Evolutionary conservation across 2,113 vertebrate genomes (phyloP), one percentile per base, ranked within the genome.

Genomic region (Progne subis): DNA sequence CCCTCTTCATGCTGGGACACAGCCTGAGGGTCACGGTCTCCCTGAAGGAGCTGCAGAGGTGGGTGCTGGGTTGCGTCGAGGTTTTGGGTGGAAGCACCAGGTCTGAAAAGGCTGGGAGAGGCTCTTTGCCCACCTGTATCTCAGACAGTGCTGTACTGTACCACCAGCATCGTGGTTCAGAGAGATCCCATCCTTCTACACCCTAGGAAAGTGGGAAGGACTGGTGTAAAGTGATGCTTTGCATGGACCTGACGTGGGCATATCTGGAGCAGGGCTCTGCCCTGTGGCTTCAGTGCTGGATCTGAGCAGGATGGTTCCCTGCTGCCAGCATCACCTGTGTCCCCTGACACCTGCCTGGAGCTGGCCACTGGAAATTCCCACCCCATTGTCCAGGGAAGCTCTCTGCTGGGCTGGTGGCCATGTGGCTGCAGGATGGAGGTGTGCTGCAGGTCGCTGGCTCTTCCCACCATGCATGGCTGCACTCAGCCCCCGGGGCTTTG

Each of bases 31-130:
- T 99, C 97, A 99, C 99, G 0, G 97, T 99, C 60, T 99, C 99
- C 52, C 98, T 99, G 94, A 99, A 99, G 96, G 99, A 99, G 89
- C 98, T 99, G 82, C 99, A 99, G 93, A 99, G 99, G 99, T 99
- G 96, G 97, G 99, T 97, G 85, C 37, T n/a, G 19, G 4, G 10
- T 46, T 31, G 19, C 15, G 5, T 44, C 0, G 1, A 53, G 69
- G 6, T 24, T 31, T 64, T 63, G 14, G 4, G 2, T 59, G 78
- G 50, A 84, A 78, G 20, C 60, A 24, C 0, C 1, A 92, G 28
- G 12, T 55, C 47, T 79, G 71, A n/a, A 23, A n/a, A 86, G 43
- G 39, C 23, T 71, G 4, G 18, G 26, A 37, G 14, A 43, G 64
- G 67, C 18, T 76, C 37, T 79, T 59, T 23, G 6, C 28, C 18